Evolutionary conservation across 2,888 invertebrate species (phyloP).

Genomic region (Anoncus sp.): DNA sequence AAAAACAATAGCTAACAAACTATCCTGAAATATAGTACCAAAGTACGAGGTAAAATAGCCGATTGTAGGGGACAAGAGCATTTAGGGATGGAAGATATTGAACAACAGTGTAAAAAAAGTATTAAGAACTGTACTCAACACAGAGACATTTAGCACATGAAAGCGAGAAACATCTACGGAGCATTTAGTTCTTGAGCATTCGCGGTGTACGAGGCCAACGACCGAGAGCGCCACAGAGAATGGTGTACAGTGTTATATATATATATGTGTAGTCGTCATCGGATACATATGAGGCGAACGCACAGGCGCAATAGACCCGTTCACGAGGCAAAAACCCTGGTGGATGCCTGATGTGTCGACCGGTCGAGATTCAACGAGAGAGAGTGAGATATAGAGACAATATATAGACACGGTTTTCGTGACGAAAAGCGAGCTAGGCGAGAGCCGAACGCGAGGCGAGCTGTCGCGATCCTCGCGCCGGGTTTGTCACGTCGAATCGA

Average conservation of each 20-base stretch:
- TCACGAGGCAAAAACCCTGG: conserved; percentile 44
- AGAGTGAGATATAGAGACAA: conserved; percentile 15
- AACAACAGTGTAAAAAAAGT: conserved; percentile 10
- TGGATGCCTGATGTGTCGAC: conserved; percentile 55
- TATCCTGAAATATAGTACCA: neutral
- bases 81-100: neutral
- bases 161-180: neutral
- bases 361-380: conserved; percentile 46
- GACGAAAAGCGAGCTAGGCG: conserved; percentile 48
- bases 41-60: neutral
- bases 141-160: conserved; percentile 19
- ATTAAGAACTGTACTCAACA: conserved; percentile 12
- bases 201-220: conserved; percentile 52
- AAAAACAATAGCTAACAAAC: no score
- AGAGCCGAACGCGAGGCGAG: conserved; percentile 28
- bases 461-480: conserved; percentile 59
- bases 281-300: conserved; percentile 33
- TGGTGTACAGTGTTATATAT: conserved; percentile 3
- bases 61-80: neutral
- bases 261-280: conserved; percentile 12
- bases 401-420: neutral
- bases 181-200: conserved; percentile 42
- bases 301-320: conserved; percentile 56
- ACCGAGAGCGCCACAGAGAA: conserved; percentile 39
- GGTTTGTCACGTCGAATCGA: conserved; percentile 61